Percentiles rank a stretch among this genome's conserved stretches.
phyloP scores from a whole-genome alignment of 2,888 invertebrate genomes.

The Esperia sulphurella region DNA sequence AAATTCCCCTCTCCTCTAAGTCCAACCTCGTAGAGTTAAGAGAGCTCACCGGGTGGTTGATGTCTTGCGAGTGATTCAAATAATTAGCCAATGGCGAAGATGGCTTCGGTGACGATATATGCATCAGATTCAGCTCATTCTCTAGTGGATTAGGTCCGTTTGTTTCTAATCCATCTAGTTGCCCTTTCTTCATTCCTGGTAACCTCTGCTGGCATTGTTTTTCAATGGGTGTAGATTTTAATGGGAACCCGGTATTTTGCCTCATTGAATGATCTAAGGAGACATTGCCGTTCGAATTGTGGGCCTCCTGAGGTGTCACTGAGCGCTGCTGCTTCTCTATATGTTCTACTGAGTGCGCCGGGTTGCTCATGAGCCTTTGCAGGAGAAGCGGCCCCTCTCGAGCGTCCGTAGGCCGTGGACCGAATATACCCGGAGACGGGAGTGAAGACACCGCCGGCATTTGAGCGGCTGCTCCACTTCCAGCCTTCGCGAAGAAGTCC shows the following conservation, averaged over 20 bases:
- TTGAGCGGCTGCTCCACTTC: conserved; percentile 73
- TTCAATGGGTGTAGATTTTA: conserved; percentile 68
- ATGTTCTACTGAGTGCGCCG: conserved; percentile 91
- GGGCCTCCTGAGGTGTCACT: conserved; percentile 83
- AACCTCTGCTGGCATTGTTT: conserved; percentile 59
- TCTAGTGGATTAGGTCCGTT: conserved; percentile 69
- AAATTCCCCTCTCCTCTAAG: conserved; percentile 50
- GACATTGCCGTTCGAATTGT: conserved; percentile 55
- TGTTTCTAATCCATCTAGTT: conserved; percentile 47
- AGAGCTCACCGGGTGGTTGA: conserved; percentile 50
- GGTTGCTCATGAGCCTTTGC: conserved; percentile 90
- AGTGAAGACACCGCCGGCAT: conserved; percentile 75
- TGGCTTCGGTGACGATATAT: conserved; percentile 74
- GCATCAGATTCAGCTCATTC: conserved; percentile 74
- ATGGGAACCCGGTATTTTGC: conserved; percentile 54
- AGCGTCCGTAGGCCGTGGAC: conserved; percentile 66
- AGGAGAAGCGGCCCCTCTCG: conserved; percentile 82
- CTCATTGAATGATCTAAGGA: conserved; percentile 47
- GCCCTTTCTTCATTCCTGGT: conserved; percentile 50
- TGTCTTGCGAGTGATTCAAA: conserved; percentile 70
- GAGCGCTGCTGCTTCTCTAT: conserved; percentile 92
- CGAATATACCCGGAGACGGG: conserved; percentile 69
- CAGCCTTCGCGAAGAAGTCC: conserved; percentile 92
- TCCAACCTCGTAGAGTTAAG: conserved; percentile 57
- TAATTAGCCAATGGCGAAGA: conserved; percentile 79